Evolutionary conservation across 2,797 vertebrate species (phyloP), one percentile per base, ranked within the genome.

Genomic region (Cygnus olor): DNA sequence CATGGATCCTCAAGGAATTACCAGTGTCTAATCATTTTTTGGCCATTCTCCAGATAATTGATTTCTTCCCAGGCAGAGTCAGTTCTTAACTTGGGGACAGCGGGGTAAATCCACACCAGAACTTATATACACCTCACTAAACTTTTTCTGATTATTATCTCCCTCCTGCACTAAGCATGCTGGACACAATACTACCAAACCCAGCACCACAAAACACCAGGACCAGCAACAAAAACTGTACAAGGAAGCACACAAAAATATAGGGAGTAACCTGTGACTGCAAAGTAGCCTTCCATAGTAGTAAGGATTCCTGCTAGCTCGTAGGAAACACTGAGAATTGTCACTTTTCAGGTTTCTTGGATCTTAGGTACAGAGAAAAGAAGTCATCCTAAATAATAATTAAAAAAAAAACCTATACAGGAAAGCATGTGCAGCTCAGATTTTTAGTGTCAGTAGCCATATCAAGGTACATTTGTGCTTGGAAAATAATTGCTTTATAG

Each of bases 11-110:
- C 65, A 44, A 76, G 54, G 30, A 54, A 28, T 45, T 53, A 34
- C 40, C 57, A 28, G 24, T 54, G 6, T 40, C 10, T 19, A 15
- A 30, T 28, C 8, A 54, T 56, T 30, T 51, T 9, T 42, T 69
- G 17, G 42, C 13, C 64, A 73, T 30, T 57, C 38, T 78, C 53
- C 20, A 0, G 1, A 40, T 28, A 49, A 0, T 6, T 32, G 65
- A 42, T 51, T 85, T 51, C 64, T 86, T 58, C 73, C 53, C 63
- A 79, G 69, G 54, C 17, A 79, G 15, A 19, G 68, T 76, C 80
- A 78, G 18, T 12, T 86, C 44, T 66, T 85, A 40, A 6, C 14
- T 45, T 54, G 34, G 10, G 14, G 6, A 13, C 24, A 22, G 42
- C 63, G 68, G 9, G 6, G 17, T 45, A 42, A 51, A 58, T 27